These are phyloP conservation scores for Seriola dumerili DNA, from an alignment of 2,113 vertebrate species.

Conservation along the genomic window DNA sequence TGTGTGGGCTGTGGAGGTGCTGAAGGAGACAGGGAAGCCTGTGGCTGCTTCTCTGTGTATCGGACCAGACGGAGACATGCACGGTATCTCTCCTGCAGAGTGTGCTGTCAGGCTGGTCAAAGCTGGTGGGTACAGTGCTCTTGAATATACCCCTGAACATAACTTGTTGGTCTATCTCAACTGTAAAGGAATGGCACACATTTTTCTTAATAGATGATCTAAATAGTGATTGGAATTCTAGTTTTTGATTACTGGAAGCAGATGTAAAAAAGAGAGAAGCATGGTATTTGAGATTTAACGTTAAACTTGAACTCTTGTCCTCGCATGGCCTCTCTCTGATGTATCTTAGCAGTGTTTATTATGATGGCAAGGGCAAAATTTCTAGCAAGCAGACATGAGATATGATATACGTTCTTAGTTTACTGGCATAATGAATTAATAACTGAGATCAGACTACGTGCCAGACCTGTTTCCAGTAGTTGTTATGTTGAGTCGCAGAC, in stretches of 20 bases:
- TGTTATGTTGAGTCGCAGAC: background rate
- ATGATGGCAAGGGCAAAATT: background rate
- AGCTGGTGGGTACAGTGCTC: constrained; percentile 86
- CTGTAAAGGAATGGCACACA: background rate
- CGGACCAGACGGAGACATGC: constrained; percentile 95
- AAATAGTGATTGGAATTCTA: background rate
- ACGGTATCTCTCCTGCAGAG: constrained; percentile 89
- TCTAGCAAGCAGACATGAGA: background rate
- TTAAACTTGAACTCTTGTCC: background rate
- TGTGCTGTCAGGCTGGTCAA: constrained; percentile 94
- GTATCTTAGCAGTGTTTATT: background rate
- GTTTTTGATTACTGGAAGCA: background rate
- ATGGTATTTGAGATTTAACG: background rate
- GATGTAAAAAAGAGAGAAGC: background rate
- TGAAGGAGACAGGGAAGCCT: constrained; percentile 93
- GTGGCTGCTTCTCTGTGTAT: constrained; percentile 94
- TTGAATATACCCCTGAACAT: background rate
- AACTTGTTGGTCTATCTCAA: background rate
- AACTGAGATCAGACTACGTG: background rate
- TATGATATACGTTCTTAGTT: background rate
- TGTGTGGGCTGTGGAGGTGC: constrained; percentile 94
- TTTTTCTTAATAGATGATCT: background rate
- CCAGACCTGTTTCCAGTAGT: background rate
- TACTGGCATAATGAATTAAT: background rate
- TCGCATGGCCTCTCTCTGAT: background rate